Evolutionary conservation across 2,113 vertebrate species (phyloP).

Genomic region (Empidonax traillii): DNA sequence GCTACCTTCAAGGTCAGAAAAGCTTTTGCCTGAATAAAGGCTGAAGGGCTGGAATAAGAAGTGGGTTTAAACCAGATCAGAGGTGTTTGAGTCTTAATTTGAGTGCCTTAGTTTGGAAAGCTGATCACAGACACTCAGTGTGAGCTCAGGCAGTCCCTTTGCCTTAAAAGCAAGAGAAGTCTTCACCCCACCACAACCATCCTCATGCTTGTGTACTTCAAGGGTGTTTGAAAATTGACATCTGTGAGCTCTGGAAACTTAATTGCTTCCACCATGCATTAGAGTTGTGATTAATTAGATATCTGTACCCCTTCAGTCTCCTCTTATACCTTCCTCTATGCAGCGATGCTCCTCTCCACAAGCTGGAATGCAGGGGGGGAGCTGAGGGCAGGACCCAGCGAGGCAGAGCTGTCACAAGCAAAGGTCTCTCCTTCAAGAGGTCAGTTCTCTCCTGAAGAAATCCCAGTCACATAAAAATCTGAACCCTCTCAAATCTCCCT

Average conservation of each 20-base stretch:
- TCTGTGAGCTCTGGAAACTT: neutral
- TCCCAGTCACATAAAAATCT: neutral
- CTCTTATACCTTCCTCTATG: neutral
- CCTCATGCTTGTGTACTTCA: neutral
- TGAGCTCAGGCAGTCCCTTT: neutral
- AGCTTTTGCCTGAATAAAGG: neutral
- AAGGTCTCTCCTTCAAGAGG: neutral
- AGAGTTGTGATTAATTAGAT: neutral
- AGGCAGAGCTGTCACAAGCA: neutral
- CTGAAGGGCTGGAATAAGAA: neutral
- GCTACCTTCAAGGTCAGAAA: neutral
- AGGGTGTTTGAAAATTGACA: neutral
- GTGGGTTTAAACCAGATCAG: neutral
- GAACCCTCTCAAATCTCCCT: neutral
- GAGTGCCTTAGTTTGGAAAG: neutral
- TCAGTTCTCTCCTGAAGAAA: neutral
- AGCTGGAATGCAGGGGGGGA: neutral
- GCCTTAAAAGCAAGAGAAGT: neutral
- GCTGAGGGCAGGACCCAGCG: neutral
- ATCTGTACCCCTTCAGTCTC: neutral
- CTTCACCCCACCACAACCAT: neutral
- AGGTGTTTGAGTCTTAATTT: neutral
- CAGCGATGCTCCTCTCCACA: fast-evolving
- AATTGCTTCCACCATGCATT: neutral
- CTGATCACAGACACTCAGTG: neutral